Evolutionary conservation across 2,797 vertebrate species (phyloP).

Genomic region (Petrocephalus schoutedeni): DNA sequence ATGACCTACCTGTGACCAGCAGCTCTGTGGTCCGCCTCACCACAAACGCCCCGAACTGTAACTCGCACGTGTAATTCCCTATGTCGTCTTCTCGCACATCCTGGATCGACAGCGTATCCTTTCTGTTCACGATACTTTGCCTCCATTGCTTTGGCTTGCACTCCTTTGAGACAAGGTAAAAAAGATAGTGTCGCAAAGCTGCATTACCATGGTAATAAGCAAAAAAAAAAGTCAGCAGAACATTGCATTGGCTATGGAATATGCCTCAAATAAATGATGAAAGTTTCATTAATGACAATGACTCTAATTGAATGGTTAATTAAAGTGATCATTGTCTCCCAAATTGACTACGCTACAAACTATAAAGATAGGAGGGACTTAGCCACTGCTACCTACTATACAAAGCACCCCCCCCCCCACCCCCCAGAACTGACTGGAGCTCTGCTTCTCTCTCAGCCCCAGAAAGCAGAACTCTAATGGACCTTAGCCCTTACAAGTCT

Average conservation of each 20-base stretch:
- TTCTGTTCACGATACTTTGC: conserved; percentile 78
- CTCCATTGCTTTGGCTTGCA: conserved; percentile 89
- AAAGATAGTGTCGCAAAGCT: conserved; percentile 39
- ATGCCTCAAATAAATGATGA: neutral
- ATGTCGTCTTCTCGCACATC: conserved; percentile 96
- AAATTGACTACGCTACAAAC: neutral
- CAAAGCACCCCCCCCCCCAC: neutral
- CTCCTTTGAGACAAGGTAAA: conserved; percentile 64
- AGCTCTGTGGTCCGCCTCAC: conserved; percentile 93
- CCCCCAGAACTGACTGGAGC: neutral
- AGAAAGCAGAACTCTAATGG: conserved; percentile 39
- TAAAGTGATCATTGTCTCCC: neutral
- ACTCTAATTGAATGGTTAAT: neutral
- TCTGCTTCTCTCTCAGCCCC: conserved; percentile 5
- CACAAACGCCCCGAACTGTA: conserved; percentile 88
- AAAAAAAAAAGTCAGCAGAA: neutral
- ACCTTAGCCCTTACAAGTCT: conserved; percentile 46
- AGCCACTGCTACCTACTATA: neutral
- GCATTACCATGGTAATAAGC: conserved; percentile 70
- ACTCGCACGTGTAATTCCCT: conserved; percentile 96
- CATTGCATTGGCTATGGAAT: neutral
- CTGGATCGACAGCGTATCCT: conserved; percentile 79
- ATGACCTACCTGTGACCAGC: conserved; percentile 84
- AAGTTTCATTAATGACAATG: neutral
- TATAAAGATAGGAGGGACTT: neutral